Evolutionary conservation across 1,140 invertebrate genomes (phyloP).

Genomic region (Drosophila melanogaster): Release_6_plus_ISO1_MT NT_033779.5:5127001-5127500

Average conservation of each 20-base stretch:
- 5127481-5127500: conserved; percentile 92
- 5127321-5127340: conserved; percentile 89
- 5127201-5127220: conserved; percentile 91
- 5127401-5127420: conserved; percentile 90
- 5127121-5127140: conserved; percentile 90
- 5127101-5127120: conserved; percentile 89
- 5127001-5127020: conserved; percentile 92
- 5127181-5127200: conserved; percentile 90
- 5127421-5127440: conserved; percentile 90
- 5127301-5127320: conserved; percentile 93
- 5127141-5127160: conserved; percentile 89
- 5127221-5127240: conserved; percentile 91
- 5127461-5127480: conserved; percentile 92
- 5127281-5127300: conserved; percentile 91
- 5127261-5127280: conserved; percentile 89
- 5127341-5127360: conserved; percentile 90
- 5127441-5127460: conserved; percentile 92
- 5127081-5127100: conserved; percentile 91
- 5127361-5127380: conserved; percentile 86
- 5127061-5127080: conserved; percentile 90
- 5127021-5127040: conserved; percentile 94
- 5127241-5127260: conserved; percentile 91
- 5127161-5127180: conserved; percentile 90
- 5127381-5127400: conserved; percentile 87
- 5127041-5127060: conserved; percentile 91